Evolutionary conservation across 2,797 vertebrate genomes (phyloP), one percentile per base, ranked within the genome.

Genomic region (Macrochelys suwanniensis): DNA sequence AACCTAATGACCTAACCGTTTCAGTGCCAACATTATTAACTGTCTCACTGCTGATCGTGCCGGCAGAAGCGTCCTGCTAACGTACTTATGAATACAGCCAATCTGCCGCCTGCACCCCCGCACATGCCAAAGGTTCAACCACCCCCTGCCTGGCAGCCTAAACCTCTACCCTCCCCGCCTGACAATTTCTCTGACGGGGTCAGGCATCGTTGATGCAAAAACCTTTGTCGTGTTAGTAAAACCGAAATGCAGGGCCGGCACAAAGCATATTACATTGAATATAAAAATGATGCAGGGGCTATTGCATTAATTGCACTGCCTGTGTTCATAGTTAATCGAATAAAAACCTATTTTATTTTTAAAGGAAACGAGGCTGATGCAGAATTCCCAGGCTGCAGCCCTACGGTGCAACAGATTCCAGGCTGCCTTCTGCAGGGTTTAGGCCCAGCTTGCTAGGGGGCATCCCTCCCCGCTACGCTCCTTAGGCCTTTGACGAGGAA

Each of bases 41-140:
- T 2, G 1, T 91, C 82, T 90, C 92, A 65, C 37, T 93, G 80
- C 80, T 89, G 65, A 89, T 78, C 80, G 37, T 50, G 89, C 87
- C 90, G 94, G 86, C 94, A 97, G 92, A 78, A 91, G 84, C 37
- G 47, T 82, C 33, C 90, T 87, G 83, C 86, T 13, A n/a, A 84
- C 9, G 5, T 76, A 84, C 54, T 76, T 86, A 17, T 6, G 79
- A 80, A 74, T 0, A 15, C 80, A 57, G 33, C 37, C 0, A 0
- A 56, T 78, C 74, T 37, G 47, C 93, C 81, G 47, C 71, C 80
- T 81, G 71, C 26, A n/a, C 26, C 47, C 5, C n/a, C 2, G 5
- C 82, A 59, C 8, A 10, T n/a, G 33, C 16, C 16, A 17, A 0
- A 21, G 82, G 47, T 33, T 86, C 80, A 74, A 61, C 47, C 80